Base-by-base conservation (phyloP, 2,888 invertebrate species). In the Leptopilina syphax region DNA sequence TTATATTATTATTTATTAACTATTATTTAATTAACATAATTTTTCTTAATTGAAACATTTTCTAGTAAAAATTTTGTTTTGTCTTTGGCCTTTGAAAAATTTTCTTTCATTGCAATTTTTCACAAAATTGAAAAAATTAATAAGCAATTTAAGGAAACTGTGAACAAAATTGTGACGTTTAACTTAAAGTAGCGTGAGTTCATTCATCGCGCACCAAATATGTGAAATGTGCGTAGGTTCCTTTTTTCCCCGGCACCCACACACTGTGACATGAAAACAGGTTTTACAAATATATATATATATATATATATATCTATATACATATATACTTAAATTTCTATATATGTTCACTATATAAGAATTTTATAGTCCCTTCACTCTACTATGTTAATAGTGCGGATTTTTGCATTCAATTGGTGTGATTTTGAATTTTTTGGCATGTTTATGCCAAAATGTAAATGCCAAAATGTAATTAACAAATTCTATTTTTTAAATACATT, bases 191-290 rank as follows among this genome's bases (percentile, higher is more conserved):
- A 73, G 73, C 57, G n/a, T 57, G 73, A 73, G 73, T 73, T 73
- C 57, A 34, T 73, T 73, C 73, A 73, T 57, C 57, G 73, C 73
- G 57, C 24, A 73, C 78, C 79, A 83, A 83, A 81, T 79, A 80
- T 79, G 80, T 79, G 73, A 80, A 77, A 79, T 65, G 76, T 78
- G 83, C 80, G 81, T 83, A 81, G 83, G 81, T 73, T 78, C 67
- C 81, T 80, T 80, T 83, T 83, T 83, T 81, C 81, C 73, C 73
- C 80, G 78, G 66, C 80, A 81, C 83, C 83, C 81, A 83, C 83
- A 79, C 78, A 77, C 70, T 76, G 63, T 13, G 80, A 76, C 78
- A 65, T 76, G 79, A 60, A 78, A 83, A 83, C 83, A 77, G 81
- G 83, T 83, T 83, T 83, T 77, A 78, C 79, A 79, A 81, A 83